Percentiles rank a stretch among this genome's conserved stretches.
Conservation (phyloP, 2,113 vertebrate species). For the Xiphophorus couchianus region DNA sequence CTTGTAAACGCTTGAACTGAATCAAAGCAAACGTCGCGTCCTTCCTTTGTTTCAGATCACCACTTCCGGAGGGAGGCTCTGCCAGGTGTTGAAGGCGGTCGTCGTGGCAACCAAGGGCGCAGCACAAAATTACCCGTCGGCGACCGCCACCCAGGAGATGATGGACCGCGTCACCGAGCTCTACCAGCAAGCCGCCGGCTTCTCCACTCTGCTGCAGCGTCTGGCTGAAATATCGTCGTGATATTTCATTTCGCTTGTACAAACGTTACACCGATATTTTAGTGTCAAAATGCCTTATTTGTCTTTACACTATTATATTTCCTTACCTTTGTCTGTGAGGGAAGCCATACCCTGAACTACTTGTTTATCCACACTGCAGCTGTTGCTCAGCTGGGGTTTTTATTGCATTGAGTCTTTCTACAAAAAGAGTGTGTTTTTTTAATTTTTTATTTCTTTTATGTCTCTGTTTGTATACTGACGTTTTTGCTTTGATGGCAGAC, state of each 20-base stretch:
- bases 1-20: too few species aligned
- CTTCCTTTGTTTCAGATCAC: slow-evolving; percentile 72
- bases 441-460: slow-evolving; percentile 34
- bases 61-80: slow-evolving; percentile 83
- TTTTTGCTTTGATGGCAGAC: slow-evolving; percentile 68
- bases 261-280: slow-evolving; percentile 50
- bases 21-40: too few species aligned
- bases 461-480: slow-evolving; percentile 60
- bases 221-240: slow-evolving; percentile 81
- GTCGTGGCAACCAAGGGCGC: slow-evolving; percentile 90
- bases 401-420: slow-evolving; percentile 32
- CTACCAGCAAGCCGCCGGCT: slow-evolving; percentile 85
- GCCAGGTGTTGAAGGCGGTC: slow-evolving; percentile 86
- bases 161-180: slow-evolving; percentile 85
- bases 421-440: slow-evolving; percentile 26
- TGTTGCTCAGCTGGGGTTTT: slow-evolving; percentile 38
- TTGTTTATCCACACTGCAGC: slow-evolving; percentile 32
- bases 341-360: slow-evolving; percentile 27
- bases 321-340: slow-evolving; percentile 40
- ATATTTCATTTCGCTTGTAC: slow-evolving; percentile 45
- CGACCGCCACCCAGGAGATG: slow-evolving; percentile 86
- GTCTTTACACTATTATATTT: slow-evolving; percentile 54
- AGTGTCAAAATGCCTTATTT: slow-evolving; percentile 77
- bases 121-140: slow-evolving; percentile 88
- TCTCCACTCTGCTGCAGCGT: slow-evolving; percentile 85